Evolutionary conservation across 2,113 vertebrate species (phyloP), one percentile per base, ranked within the genome.

Genomic region (Numida meleagris): DNA sequence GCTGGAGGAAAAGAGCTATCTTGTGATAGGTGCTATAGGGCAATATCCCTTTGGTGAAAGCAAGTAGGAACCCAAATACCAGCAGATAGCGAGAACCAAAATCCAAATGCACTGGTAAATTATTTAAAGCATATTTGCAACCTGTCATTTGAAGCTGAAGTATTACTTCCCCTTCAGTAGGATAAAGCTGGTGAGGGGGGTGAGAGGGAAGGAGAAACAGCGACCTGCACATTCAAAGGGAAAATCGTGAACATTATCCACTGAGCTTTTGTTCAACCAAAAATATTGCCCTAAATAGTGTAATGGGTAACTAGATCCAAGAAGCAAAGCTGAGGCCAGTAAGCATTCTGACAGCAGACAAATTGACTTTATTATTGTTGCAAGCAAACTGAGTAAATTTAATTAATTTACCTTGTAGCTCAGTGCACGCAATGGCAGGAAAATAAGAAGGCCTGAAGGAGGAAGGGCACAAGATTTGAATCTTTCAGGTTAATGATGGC

Each of bases 151-250:
- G 90, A 71, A 89, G 45, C 38, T 79, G 76, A 74, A 84, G 9
- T 48, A 84, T 89, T 93, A 96, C 84, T 94, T 93, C 77, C 81
- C 48, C 81, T 87, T 67, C 78, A 88, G 42, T 46, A 94, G 75
- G 79, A 76, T 27, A 33, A 25, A 45, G 67, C 81, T 96, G 40
- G 84, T 76, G 79, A 57, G 27, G 23, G 89, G 48, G 13, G 40
- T 55, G 65, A 59, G 43, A 43, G 62, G 43, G 70, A 61, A 65
- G 59, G 16, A 33, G 40, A 61, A 66, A 55, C 34, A 55, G 33
- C 83, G 43, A 67, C 45, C 61, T 79, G 43, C 2, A 1, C 57
- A 36, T 71, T 86, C 83, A 73, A 61, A 89, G 76, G 61, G 57
- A 78, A 91, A 78, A 78, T 68, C 27, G 59, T 18, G 88, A 72